Evolutionary conservation across 2,888 invertebrate species (phyloP), one percentile per base, ranked within the genome.

Genomic region (Drosophila anceps): DNA sequence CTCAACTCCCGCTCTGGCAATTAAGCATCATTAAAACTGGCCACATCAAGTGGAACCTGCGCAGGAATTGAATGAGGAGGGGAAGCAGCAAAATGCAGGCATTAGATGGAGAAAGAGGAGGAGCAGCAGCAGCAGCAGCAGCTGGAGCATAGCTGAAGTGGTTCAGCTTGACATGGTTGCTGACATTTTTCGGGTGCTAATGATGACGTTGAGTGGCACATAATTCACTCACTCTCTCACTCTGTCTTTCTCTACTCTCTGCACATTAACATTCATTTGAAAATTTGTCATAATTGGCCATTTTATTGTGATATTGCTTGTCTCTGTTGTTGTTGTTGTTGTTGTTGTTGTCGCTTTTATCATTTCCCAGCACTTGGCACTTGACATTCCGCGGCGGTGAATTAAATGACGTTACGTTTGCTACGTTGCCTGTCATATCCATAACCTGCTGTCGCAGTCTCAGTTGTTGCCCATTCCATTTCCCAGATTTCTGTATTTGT

Each of bases 211-310:
- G 76, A 76, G 72, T 53, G 70, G 69, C 44, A 67, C 51, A 48
- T 55, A 39, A 50, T 51, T 55, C 60, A 37, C 59, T 65, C 48
- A 27, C 27, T 27, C 15, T 29, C 48, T 29, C 18, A 6, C n/a
- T 2, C 18, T 31, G 10, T 31, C 6, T 13, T 8, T 46, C 50
- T 3, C 29, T n/a, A 35, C 46, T 7, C 18, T 39, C 51, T 15
- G 54, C 31, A 81, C 85, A 83, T 80, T 73, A 71, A 81, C 64
- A 76, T 80, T 82, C 72, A 81, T 79, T 74, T 75, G 63, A 70
- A 82, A 83, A 83, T 82, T 85, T 82, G 81, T 81, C 79, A 81
- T 85, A 87, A 85, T 85, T 87, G 85, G 79, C 69, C 81, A 77
- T 73, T 85, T 82, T 62, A 82, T 78, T 73, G 66, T 55, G 41